Base-by-base conservation (phyloP, 2,888 invertebrate genomes). In the Agrochola lota region DNA sequence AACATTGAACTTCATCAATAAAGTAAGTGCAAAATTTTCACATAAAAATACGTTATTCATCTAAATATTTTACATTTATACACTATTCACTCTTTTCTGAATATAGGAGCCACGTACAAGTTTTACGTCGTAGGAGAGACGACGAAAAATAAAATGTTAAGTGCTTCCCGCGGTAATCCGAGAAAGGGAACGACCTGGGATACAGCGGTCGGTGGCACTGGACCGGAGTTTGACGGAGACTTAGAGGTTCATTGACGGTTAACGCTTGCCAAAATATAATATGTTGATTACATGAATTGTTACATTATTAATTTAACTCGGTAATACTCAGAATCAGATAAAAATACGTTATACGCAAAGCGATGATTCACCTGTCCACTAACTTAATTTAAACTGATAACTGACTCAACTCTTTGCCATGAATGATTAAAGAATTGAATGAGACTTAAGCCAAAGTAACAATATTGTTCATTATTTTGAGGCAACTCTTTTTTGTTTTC, bases 111-210 rank as follows among this genome's bases (percentile, higher is more conserved):
- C 94, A 94, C 94, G 94, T 93, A 92, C 91, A 90, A 89, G 83
- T 89, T 94, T 94, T 93, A 94, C 90, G 92, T 90, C 84, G 83
- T 83, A 81, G 88, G 89, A 88, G 89, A 89, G 90, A 90, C 84
- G 93, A 89, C 91, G 90, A 91, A 93, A 92, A 91, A 93, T 94
- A 93, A 94, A 94, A 94, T 92, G 92, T 93, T 93, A 93, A 94
- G 94, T 94, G 94, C 94, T 91, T 91, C 90, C 89, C 85, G 77
- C 89, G 90, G 93, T 94, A 94, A 94, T 94, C 94, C 93, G 86
- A 83, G 92, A 89, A 89, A 89, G 87, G 91, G 90, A 89, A 89
- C 90, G 91, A 92, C 35, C 62, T 91, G 91, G 89, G 89, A 71
- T 72, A 64, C 17, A 90, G 89, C 86, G 89, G 71, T 70, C 74